Base-by-base conservation (phyloP, 2,888 invertebrate genomes). In the Rotaria macrura region DNA sequence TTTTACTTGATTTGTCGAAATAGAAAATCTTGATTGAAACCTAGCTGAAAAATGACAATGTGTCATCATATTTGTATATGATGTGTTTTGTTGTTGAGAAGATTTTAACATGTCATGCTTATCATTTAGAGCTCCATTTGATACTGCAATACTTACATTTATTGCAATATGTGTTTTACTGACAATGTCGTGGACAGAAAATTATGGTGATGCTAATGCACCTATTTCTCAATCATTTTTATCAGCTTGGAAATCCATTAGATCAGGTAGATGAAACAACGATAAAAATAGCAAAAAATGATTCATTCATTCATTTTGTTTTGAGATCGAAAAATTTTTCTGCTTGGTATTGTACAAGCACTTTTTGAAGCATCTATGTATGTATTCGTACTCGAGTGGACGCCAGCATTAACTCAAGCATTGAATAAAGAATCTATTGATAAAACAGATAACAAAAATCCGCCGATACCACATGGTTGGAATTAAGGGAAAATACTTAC, bases 301-400 rank as follows among this genome's bases (percentile, higher is more conserved):
- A 10, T 9, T 14, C 10, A 12, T 23, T 20, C 2, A 29, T 84
- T 84, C 72, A 1, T 72, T 72, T 85, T 2, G 3, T 83, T 55
- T 52, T 57, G 88, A 92, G 92, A 92, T 88, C 88, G 87, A 79
- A 91, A 91, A 87, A 89, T 92, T 7, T 87, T 92, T 40, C 91
- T 90, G 85, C 89, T 92, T 40, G 92, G 92, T 14, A 87, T 92
- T 85, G 91, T 92, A 85, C 92, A 92, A 89, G 91, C 92, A 0
- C 88, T 92, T 87, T 92, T 92, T 89, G 92, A 92, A 88, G 92
- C 92, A 25, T 89, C 91, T 87, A 92, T 92, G 92, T 92, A 92
- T 88, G 91, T 91, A n/a, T 92, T 92, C 89, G 92, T 92, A 23
- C 88, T 92, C 87, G 92, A 92, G 88, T 92, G 92, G 92, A 92